Evolutionary conservation across 2,888 invertebrate species (phyloP), one percentile per base, ranked within the genome.

Genomic region (Stenolophus ochropezus): DNA sequence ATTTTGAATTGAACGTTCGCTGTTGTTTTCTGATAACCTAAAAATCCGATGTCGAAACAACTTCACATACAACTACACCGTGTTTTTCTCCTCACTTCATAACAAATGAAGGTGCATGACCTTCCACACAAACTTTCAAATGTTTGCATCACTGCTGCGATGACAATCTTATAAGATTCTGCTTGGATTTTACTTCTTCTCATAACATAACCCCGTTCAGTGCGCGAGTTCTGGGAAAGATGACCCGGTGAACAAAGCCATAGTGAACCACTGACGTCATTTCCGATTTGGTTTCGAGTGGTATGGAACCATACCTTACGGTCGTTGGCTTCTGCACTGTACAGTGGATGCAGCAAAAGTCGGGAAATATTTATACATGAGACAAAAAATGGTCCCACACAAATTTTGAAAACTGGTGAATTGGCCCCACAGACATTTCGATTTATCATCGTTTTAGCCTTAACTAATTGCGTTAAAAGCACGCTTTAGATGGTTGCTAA

Each of bases 211-310:
- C 11, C 33, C 11, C 1, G 6, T 42, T 42, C 33, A 42, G 6
- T 6, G 25, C 27, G 33, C 33, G 65, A 69, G 16, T 69, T 69
- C 65, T 69, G 33, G 16, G 65, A 69, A 69, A 69, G 65, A 69
- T 69, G 65, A 42, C 65, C 65, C 18, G 33, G 33, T 69, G 20
- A 69, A 27, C 27, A 69, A 69, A 69, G 65, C 65, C 65, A 69
- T 69, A 69, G 27, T 69, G 61, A 61, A 8, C 61, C 61, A 1
- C 27, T 69, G 65, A 69, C 65, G 65, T 69, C 33, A 69, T 27
- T 18, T 69, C 65, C 65, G 65, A 69, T 69, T 33, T 18, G 8
- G 33, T 42, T 42, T 56, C 6, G 16, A 69, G 27, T 69, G 33
- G 33, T 69, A 33, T 69, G 33, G 65, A 33, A 33, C 20, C 56